A percentile compares a stretch with the other conserved stretches of the same genome.
These are phyloP conservation scores for Tetramorium bicarinatum DNA, from an alignment of 2,888 invertebrate species.

Conservation along the genomic window DNA sequence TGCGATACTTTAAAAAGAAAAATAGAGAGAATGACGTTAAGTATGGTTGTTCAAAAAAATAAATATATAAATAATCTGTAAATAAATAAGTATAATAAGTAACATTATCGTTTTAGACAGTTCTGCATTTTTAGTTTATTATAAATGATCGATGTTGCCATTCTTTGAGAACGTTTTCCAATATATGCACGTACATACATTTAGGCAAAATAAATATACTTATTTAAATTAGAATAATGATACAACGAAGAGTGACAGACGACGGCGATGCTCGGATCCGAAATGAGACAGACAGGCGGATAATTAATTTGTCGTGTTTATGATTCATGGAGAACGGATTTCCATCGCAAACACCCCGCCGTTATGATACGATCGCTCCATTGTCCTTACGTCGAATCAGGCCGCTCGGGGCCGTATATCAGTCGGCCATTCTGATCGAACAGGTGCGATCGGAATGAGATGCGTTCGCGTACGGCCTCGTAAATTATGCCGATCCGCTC, in stretches of 20 bases:
- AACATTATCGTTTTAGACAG: not conserved
- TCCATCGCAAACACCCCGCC: slow-evolving; percentile 53
- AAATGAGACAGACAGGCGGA: slow-evolving; percentile 54
- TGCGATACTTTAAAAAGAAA: not conserved
- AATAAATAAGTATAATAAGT: not conserved
- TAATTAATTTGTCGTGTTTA: slow-evolving; percentile 60
- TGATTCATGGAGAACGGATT: slow-evolving; percentile 50
- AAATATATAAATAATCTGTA: not conserved
- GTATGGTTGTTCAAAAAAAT: not conserved
- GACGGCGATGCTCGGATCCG: slow-evolving; percentile 1
- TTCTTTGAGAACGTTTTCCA: not conserved
- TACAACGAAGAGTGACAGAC: not conserved
- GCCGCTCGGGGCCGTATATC: slow-evolving; percentile 63
- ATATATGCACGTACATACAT: not conserved
- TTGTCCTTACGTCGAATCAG: slow-evolving; percentile 67
- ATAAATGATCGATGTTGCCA: not conserved
- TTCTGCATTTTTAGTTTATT: not conserved
- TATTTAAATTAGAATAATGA: not conserved
- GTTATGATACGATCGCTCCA: slow-evolving; percentile 62
- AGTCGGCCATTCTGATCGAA: slow-evolving; percentile 65
- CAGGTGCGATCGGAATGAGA: slow-evolving; percentile 71
- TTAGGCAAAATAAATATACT: slow-evolving; percentile 6
- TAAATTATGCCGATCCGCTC: slow-evolving; percentile 68
- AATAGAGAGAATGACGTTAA: not conserved
- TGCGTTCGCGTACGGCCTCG: slow-evolving; percentile 58